Evolutionary conservation across 2,888 invertebrate genomes (phyloP).

Genomic region (Mantis religiosa): DNA sequence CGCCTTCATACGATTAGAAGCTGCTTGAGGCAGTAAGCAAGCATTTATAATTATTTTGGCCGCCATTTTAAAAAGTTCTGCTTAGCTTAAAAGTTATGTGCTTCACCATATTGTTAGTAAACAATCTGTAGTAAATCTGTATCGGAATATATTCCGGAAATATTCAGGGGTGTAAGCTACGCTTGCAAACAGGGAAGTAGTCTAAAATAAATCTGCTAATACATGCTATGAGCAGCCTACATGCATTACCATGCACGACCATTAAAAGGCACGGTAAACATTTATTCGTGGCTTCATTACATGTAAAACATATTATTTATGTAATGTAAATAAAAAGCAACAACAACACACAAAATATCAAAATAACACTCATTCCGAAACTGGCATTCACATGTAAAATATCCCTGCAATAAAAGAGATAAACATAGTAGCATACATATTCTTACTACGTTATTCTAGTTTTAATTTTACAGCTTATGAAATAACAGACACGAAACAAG

Average conservation of each 20-base stretch:
- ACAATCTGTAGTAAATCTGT: no score
- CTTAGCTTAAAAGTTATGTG: no score
- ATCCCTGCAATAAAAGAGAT: no score
- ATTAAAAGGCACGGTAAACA: neutral
- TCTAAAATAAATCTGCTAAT: neutral
- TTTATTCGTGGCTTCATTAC: neutral
- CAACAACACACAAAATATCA: neutral
- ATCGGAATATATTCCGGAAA: no score
- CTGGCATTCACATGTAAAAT: neutral
- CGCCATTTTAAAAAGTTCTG: neutral
- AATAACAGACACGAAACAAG: no score
- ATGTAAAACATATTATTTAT: neutral
- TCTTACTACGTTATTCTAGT: no score
- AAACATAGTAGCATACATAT: no score
- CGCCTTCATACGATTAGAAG: neutral
- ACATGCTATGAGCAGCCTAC: neutral
- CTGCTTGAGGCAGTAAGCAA: neutral
- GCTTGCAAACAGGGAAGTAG: neutral
- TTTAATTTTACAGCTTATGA: no score
- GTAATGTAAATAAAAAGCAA: neutral
- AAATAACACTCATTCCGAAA: neutral
- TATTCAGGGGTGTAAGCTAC: no score
- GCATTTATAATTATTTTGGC: neutral
- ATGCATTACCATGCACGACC: neutral
- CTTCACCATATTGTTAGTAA: no score